Base-by-base conservation (phyloP, 1,140 invertebrate species). In the Globodera rostochiensis region DNA sequence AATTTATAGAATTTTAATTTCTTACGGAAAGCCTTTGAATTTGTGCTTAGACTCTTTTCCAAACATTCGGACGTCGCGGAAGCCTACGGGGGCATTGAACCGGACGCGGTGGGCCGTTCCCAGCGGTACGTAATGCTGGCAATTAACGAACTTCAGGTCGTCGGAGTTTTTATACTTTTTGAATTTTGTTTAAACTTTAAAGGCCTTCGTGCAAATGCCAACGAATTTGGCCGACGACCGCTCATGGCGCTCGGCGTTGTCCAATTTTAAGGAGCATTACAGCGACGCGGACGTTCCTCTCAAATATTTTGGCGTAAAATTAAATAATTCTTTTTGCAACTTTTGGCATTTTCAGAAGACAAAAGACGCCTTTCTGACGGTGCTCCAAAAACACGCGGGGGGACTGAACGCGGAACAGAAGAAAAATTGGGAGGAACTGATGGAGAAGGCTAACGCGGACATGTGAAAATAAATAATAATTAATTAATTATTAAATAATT, bases 201-300 rank as follows among this genome's bases (percentile, higher is more conserved):
- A 87, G 67, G 81, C 78, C 67, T 87, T 87, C 79, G 83, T 88
- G 45, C 73, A 82, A 73, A 57, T 87, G 11, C 85, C 87, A 13
- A 70, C 21, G 6, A 71, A 86, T 25, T 57, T 82, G n/a, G 73
- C 77, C 53, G 77, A 87, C 70, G 86, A 85, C n/a, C 73, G 86
- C 9, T 53, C 82, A 73, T 87, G 86, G 86, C 83, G 86, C n/a
- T 81, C 74, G 36, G 82, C 85, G 7, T 73, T 87, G 8, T 73
- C 79, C 19, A 82, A 83, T 53, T 88, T 88, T 82, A 87, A 87
- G 70, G 86, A 87, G 73, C 83, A 87, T 69, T 87, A 87, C 50
- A 82, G 81, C 49, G 86, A 87, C 74, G 70, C 64, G 66, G 85
- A 82, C 69, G 70, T 85, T 66, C 84, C 86, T 4, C 69, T 87